These are phyloP conservation scores for Sialia sialis DNA, from an alignment of 2,113 vertebrate genomes.

Conservation along the genomic window DNA sequence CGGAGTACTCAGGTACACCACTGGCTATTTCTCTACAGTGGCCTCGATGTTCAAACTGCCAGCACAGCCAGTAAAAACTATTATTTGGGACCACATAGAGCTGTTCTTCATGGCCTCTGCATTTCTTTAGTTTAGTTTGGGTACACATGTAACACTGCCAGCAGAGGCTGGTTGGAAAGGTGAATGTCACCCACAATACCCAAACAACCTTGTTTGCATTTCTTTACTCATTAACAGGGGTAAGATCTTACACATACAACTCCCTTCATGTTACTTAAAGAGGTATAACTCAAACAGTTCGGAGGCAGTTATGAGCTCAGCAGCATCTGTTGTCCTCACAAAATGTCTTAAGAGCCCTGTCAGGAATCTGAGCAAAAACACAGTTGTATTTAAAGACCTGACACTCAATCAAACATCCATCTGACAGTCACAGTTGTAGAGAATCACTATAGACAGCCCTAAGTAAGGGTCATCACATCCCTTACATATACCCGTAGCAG, in stretches of 20 bases:
- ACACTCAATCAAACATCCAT: not conserved
- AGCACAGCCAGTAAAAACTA: not conserved
- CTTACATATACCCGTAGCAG: not conserved
- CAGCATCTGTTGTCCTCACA: not conserved
- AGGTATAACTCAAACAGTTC: not conserved
- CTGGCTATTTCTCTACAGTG: not conserved
- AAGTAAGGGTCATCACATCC: not conserved
- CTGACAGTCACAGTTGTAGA: not conserved
- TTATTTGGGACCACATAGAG: not conserved
- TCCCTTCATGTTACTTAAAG: not conserved
- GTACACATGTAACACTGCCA: not conserved
- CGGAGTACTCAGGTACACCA: not conserved
- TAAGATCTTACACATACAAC: not conserved
- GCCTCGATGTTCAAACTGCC: not conserved
- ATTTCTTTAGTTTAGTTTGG: not conserved
- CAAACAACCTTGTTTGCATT: constrained; percentile 52
- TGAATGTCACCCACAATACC: not conserved
- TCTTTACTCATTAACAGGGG: constrained; percentile 64
- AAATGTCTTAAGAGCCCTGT: not conserved
- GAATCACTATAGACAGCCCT: not conserved
- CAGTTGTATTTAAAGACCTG: not conserved
- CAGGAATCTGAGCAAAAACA: not conserved
- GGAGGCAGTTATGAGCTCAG: not conserved
- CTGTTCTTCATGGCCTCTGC: not conserved
- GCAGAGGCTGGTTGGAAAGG: not conserved